These are phyloP conservation scores for Champsocephalus esox DNA, from an alignment of 2,797 vertebrate genomes.

Conservation along the genomic window DNA sequence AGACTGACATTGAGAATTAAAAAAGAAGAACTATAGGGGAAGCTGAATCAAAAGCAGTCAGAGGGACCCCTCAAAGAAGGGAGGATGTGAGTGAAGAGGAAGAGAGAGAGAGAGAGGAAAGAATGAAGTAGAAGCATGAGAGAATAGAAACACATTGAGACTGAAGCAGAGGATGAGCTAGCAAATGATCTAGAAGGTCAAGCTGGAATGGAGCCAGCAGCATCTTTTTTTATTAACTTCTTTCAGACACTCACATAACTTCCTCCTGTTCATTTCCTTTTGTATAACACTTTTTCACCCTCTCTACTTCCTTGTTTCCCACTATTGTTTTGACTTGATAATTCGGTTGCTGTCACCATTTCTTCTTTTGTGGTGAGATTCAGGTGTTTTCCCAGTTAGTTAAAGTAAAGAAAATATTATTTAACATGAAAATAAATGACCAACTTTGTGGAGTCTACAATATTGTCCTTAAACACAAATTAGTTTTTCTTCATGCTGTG, in stretches of 20 bases:
- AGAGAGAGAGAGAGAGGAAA: neutral
- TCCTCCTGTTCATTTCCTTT: neutral
- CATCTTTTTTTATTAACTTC: neutral
- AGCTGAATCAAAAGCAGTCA: no score
- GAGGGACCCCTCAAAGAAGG: neutral
- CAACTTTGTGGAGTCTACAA: neutral
- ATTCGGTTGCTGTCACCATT: neutral
- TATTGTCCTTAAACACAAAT: neutral
- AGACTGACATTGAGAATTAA: neutral
- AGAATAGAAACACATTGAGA: neutral
- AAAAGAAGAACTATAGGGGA: neutral
- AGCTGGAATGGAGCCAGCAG: neutral
- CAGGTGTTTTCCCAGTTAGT: neutral
- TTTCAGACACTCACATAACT: neutral
- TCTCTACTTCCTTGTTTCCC: neutral
- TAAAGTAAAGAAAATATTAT: no score
- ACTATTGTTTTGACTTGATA: neutral
- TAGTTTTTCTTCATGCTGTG: neutral
- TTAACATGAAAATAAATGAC: no score
- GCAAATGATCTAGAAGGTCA: constrained; percentile 1
- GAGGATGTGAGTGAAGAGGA: neutral
- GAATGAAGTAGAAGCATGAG: neutral
- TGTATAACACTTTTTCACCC: neutral
- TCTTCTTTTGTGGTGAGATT: neutral
- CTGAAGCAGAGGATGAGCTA: neutral